Evolutionary conservation across 2,797 vertebrate genomes (phyloP), one percentile per base, ranked within the genome.

Genomic region (Pipistrellus pygmaeus): DNA sequence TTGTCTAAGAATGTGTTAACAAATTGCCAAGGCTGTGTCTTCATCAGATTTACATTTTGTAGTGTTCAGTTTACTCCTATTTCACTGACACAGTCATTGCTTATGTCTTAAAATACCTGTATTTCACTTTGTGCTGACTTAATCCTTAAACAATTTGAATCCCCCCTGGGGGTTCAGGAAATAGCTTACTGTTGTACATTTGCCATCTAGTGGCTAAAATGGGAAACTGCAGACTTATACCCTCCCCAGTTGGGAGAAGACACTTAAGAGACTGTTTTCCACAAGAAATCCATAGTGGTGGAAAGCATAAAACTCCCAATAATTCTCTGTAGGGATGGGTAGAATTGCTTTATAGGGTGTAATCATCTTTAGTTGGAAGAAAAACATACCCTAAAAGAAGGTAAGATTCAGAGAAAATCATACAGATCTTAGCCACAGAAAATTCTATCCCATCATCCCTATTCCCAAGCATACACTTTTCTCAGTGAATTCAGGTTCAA

Each of bases 151-250:
- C 0, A 60, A 66, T 78, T 88, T 84, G 62, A 88, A 90, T 68
- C 85, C 30, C 53, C 80, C 69, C 7, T 17, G 5, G 82, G 48
- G 35, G 44, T 82, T 82, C 82, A 85, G 76, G 69, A 82, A 95
- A 53, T 35, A 30, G 44, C 71, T 95, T 95, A 66, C 68, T 93
- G 89, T 84, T 95, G 76, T 72, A 92, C 48, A 96, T 92, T 96
- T 95, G 93, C 94, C 96, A 97, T 96, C 94, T 97, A 95, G 96
- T 91, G 94, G 93, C 8, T 72, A 62, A 89, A 69, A 12, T 87
- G 30, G 13, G 71, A 86, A 95, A 96, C 73, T 90, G 68, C 80
- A 89, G 62, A 94, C n/a, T 95, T 92, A 91, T n/a, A 73, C 76
- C 64, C 51, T 90, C 35, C 93, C 48, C 18, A 30, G 1, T 9